Base-by-base conservation (phyloP, 2,888 invertebrate genomes). In the Cepaea hortensis region DNA sequence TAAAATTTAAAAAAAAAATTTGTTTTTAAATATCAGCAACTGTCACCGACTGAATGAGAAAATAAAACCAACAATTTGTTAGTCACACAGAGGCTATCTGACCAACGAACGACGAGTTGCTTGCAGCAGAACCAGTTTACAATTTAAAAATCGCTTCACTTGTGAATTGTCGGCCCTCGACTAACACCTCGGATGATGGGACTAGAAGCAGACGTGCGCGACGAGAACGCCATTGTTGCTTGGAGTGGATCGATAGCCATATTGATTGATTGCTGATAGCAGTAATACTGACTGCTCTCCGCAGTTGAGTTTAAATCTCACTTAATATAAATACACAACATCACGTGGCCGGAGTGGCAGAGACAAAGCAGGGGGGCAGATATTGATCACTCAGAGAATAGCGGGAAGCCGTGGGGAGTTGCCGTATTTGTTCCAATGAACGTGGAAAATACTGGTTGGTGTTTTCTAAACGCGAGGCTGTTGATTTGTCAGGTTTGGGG, bases 291-390 rank as follows among this genome's bases (percentile, higher is more conserved):
- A 50, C 76, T 20, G 76, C 20, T 18, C 50, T 3, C 6, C 20
- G 50, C 76, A 50, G 76, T 76, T 20, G 76, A 76, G 76, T 76
- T 76, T 76, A 76, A 76, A 76, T 76, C 76, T 76, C 76, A 76
- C 50, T 76, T 76, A 76, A 76, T 76, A 50, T 18, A 48, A 76
- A 50, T 50, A 76, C 76, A 76, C 50, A 76, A 76, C 76, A 76
- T 50, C 48, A 76, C 50, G 50, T 50, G 48, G 76, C 50, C 50
- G 20, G 20, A 18, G 76, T 50, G 50, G 35, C 76, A 20, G 76
- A 76, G 76, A 76, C 76, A 76, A 76, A 76, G 50, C 76, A 35
- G 35, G 35, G 20, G 76, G 18, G 76, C 76, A 50, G 20, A 76
- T 76, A 76, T 76, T 76, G 76, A 76, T 76, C 76, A 50, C 11